phyloP scores from a whole-genome alignment of 1,140 invertebrate species.

The Heliconius congener region DNA sequence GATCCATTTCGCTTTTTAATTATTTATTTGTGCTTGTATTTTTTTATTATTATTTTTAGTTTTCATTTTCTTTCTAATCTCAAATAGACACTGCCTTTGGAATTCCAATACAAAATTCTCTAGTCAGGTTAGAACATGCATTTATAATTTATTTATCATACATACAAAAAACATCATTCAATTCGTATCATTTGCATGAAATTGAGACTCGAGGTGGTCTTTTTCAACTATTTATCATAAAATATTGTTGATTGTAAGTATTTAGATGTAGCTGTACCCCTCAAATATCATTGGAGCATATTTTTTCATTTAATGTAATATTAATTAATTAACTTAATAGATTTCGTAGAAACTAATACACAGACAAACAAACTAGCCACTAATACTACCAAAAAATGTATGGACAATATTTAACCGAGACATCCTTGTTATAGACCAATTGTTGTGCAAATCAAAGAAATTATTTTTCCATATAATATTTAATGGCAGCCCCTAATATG shows the following conservation, averaged over 20 bases:
- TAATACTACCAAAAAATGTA: conserved; percentile 19
- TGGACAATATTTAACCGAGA: conserved; percentile 1
- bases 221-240: conserved; percentile 5
- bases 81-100: conserved; percentile 16
- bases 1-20: conserved; percentile 36
- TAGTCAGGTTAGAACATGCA: conserved; percentile 72
- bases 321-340: conserved; percentile 13
- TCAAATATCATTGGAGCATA: conserved; percentile 60
- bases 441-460: conserved; percentile 12
- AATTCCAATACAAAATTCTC: conserved; percentile 62
- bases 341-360: conserved; percentile 59
- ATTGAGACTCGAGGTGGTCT: background rate
- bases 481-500: background rate
- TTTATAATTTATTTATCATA: conserved; percentile 74
- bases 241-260: conserved; percentile 29
- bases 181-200: conserved; percentile 72
- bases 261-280: conserved; percentile 54
- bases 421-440: background rate
- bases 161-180: conserved; percentile 28
- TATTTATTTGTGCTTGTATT: conserved; percentile 27
- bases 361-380: conserved; percentile 39
- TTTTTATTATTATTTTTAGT: background rate
- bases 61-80: conserved; percentile 5
- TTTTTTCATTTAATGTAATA: conserved; percentile 65
- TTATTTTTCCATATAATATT: conserved; percentile 4